phyloP scores from a whole-genome alignment of 2,797 vertebrate species.

The Amblyraja radiata region DNA sequence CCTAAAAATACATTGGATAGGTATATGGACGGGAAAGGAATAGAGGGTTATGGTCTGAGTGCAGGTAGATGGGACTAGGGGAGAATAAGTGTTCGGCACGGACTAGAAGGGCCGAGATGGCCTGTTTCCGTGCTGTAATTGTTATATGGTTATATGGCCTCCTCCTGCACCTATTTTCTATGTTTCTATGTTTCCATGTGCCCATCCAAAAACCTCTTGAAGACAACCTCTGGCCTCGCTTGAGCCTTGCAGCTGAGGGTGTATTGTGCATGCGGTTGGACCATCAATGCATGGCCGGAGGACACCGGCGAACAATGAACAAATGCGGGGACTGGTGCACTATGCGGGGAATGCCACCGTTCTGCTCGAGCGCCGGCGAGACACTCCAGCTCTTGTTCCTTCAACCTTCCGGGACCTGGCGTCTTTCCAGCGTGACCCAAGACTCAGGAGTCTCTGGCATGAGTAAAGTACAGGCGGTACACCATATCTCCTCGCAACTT shows the following conservation, averaged over 20 bases:
- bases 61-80: too few relatives aligned
- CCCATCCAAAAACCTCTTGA: too few relatives aligned
- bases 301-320: slow-evolving; percentile 1
- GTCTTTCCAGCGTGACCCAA: neutral
- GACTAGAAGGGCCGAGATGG: too few relatives aligned
- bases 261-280: neutral
- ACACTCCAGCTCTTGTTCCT: slow-evolving; percentile 8
- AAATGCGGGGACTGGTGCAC: neutral
- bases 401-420: neutral
- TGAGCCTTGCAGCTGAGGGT: neutral
- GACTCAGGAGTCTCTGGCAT: neutral
- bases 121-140: too few relatives aligned
- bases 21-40: too few relatives aligned
- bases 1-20: too few relatives aligned
- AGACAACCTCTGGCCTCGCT: neutral
- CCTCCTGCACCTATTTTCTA: too few relatives aligned
- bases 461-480: neutral
- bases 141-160: too few relatives aligned
- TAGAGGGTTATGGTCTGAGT: too few relatives aligned
- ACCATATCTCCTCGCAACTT: neutral
- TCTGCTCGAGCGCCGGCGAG: neutral
- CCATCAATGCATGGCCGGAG: neutral
- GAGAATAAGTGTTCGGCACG: too few relatives aligned
- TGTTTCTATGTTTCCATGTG: too few relatives aligned
- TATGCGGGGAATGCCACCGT: neutral